These are phyloP conservation scores for Pogona vitticeps DNA, from an alignment of 2,113 vertebrate genomes.

Conservation along the genomic window DNA sequence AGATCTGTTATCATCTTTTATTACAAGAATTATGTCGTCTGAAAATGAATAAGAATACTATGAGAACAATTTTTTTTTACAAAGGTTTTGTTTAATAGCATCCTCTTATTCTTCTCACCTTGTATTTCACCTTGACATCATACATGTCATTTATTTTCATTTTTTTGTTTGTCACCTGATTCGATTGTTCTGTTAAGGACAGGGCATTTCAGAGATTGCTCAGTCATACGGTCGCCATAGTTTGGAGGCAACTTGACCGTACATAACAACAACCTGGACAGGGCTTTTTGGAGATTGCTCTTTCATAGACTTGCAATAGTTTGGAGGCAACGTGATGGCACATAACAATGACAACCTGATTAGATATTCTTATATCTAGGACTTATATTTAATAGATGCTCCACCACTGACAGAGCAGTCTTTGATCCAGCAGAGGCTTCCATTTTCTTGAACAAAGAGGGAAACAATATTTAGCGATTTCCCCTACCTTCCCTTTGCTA, in stretches of 20 bases:
- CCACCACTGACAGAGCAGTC: background rate
- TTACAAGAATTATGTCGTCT: background rate
- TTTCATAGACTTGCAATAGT: too few species aligned
- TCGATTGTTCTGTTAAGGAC: too few species aligned
- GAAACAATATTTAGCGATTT: too few species aligned
- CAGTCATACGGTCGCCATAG: too few species aligned
- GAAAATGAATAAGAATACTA: background rate
- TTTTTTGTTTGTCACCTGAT: background rate
- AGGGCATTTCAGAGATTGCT: too few species aligned
- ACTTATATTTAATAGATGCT: background rate
- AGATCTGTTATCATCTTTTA: background rate
- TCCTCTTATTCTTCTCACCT: background rate
- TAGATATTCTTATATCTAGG: too few species aligned
- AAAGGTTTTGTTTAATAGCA: background rate
- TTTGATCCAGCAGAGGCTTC: background rate
- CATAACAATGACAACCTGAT: too few species aligned
- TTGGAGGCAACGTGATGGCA: too few species aligned
- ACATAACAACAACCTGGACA: too few species aligned
- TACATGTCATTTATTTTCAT: background rate
- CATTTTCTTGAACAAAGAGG: background rate
- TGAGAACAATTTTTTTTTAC: background rate
- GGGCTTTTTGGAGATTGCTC: too few species aligned
- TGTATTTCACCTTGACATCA: background rate
- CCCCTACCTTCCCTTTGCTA: too few species aligned
- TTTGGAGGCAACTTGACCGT: too few species aligned